phyloP scores from a whole-genome alignment of 2,113 vertebrate species.

The Burhinus oedicnemus region DNA sequence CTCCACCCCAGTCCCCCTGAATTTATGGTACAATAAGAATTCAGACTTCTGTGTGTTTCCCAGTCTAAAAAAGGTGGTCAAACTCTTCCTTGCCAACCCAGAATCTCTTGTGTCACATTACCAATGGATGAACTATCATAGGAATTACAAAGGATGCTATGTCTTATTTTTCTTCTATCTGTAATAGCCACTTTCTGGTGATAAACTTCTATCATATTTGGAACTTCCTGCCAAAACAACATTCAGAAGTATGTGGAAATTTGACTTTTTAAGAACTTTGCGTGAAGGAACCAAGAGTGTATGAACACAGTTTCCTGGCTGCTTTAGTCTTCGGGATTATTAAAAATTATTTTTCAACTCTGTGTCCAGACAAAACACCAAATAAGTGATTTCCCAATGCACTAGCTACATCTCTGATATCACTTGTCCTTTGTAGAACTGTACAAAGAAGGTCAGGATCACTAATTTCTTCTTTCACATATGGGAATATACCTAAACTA shows the following conservation, averaged over 20 bases:
- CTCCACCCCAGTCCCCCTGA: accelerated
- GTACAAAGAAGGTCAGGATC: background rate
- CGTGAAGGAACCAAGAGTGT: background rate
- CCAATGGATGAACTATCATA: background rate
- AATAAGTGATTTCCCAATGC: background rate
- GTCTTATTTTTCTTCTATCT: background rate
- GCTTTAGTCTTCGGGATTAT: background rate
- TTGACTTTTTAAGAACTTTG: background rate
- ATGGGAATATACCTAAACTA: background rate
- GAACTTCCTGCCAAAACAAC: background rate
- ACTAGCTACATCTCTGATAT: background rate
- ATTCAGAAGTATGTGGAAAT: background rate
- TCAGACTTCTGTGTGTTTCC: background rate
- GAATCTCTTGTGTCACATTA: background rate
- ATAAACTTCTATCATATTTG: background rate
- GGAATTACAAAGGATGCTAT: background rate
- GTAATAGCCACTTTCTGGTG: background rate
- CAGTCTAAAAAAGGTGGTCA: background rate
- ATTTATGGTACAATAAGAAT: background rate
- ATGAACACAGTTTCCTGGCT: background rate
- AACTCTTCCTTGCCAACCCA: background rate
- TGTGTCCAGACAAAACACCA: background rate
- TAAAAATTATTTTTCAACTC: background rate
- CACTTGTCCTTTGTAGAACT: background rate
- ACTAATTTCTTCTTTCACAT: background rate